Evolutionary conservation across 2,888 invertebrate genomes (phyloP), one percentile per base, ranked within the genome.

Genomic region (Polietes domitor): DNA sequence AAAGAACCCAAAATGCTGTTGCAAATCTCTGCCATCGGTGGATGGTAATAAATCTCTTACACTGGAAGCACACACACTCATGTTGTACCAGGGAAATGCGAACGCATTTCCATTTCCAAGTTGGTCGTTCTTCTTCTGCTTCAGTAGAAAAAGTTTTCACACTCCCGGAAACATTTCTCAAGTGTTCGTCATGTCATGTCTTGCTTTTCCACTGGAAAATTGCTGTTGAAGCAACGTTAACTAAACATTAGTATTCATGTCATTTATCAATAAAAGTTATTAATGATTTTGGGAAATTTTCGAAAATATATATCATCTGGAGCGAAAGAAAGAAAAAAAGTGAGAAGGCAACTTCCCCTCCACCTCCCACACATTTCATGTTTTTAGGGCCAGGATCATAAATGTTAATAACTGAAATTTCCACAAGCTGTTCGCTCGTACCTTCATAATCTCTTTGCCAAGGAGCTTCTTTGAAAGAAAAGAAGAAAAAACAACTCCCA

Each of bases 181-280:
- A 53, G 10, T n/a, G 21, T 21, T 53, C 21, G 0, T 53, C 10
- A 6, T 17, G 53, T 53, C 5, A 2, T 21, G 24, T 12, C 24
- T 55, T 55, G 19, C 9, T 55, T 10, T 10, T n/a, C n/a, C 24
- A 5, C 32, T 32, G 32, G 32, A 37, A 7, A 37, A 1, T 9
- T 7, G 37, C 37, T 9, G 10, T 7, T 3, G 37, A 58, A 58
- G 0, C 24, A 58, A 58, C 4, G 58, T 26, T 26, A 58, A 77
- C 41, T 17, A 9, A 43, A 75, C 37, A 83, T 83, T 83, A 83
- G 58, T 77, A 79, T 77, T 79, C 79, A 41, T 74, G 73, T 73
- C 79, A 80, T 80, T 83, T 83, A 79, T 83, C 79, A 79, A 83
- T 83, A 80, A 80, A 80, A 80, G 73, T 83, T 83, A 79, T 83